Percentiles rank a stretch among this genome's conserved stretches.
phyloP scores from a whole-genome alignment of 2,797 vertebrate species.

The Melanotaenia trifasciata region DNA sequence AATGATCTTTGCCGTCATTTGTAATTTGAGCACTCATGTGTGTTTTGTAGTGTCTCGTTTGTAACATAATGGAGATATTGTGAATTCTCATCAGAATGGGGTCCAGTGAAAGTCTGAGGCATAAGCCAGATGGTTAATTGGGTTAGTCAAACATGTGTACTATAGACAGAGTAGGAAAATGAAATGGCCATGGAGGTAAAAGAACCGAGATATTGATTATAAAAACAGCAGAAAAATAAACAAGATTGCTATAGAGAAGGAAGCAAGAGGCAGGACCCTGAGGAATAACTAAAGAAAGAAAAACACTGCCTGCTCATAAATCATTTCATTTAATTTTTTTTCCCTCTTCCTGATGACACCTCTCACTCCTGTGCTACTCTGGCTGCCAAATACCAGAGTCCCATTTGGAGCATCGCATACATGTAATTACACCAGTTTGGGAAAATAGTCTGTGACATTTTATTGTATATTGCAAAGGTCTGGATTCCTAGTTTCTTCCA shows the following conservation, averaged over 20 bases:
- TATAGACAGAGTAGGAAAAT: constrained; percentile 3
- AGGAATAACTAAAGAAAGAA: constrained; percentile 50
- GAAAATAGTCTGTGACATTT: constrained; percentile 50
- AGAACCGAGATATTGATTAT: constrained; percentile 5
- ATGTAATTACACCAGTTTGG: constrained; percentile 47
- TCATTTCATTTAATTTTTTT: constrained; percentile 35
- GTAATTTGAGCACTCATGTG: constrained; percentile 21
- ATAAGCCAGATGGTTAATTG: constrained; percentile 34
- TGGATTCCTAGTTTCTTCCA: constrained; percentile 37
- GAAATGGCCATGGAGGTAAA: constrained; percentile 1
- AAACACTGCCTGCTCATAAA: constrained; percentile 53
- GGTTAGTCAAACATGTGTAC: constrained; percentile 37
- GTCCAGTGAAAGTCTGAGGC: constrained; percentile 35
- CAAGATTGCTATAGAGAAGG: background rate
- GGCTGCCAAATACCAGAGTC: constrained; percentile 47
- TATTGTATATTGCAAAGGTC: constrained; percentile 40
- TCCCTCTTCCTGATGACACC: constrained; percentile 19
- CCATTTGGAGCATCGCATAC: constrained; percentile 44
- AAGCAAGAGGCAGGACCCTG: background rate
- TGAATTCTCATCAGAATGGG: constrained; percentile 21
- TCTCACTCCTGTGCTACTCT: constrained; percentile 34
- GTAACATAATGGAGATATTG: constrained; percentile 24
- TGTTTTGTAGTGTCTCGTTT: constrained; percentile 14
- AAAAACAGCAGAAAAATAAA: constrained; percentile 29
- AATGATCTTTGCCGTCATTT: constrained; percentile 19